These are phyloP conservation scores for Philereme vetulata DNA, from an alignment of 2,888 invertebrate species.

Conservation along the genomic window DNA sequence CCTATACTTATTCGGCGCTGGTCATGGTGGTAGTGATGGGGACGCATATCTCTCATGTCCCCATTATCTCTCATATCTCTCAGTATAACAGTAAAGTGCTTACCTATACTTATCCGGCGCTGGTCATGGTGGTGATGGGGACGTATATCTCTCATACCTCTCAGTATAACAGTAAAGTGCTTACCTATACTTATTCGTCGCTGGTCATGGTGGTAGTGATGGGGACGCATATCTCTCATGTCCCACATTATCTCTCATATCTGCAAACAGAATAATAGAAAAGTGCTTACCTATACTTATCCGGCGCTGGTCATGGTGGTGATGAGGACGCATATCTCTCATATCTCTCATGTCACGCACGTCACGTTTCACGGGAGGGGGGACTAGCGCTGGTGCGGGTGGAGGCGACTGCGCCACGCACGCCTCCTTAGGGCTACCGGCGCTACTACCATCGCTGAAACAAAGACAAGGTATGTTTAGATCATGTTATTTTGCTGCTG, in stretches of 20 bases:
- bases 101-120: too few species aligned
- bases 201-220: slow-evolving; percentile 49
- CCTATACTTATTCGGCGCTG: slow-evolving; percentile 59
- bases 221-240: too few species aligned
- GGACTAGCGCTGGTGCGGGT: slow-evolving; percentile 48
- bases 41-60: slow-evolving; percentile 25
- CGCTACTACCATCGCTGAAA: slow-evolving; percentile 78
- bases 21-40: slow-evolving; percentile 44
- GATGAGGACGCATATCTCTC: slow-evolving; percentile 33
- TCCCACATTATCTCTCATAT: slow-evolving; percentile 20
- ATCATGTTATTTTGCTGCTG: neutral
- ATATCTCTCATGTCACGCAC: slow-evolving; percentile 36
- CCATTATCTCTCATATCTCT: slow-evolving; percentile 31
- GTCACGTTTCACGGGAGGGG: slow-evolving; percentile 54
- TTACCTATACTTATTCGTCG: slow-evolving; percentile 59
- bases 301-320: slow-evolving; percentile 51
- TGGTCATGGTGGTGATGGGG: too few species aligned
- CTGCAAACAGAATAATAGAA: neutral
- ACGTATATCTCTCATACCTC: too few species aligned
- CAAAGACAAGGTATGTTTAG: slow-evolving; percentile 23
- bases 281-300: slow-evolving; percentile 55
- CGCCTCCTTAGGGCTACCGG: slow-evolving; percentile 77
- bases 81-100: too few species aligned
- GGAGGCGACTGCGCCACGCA: slow-evolving; percentile 74
- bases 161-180: neutral